Evolutionary conservation across 2,797 vertebrate species (phyloP).

Genomic region (Pipistrellus kuhlii): DNA sequence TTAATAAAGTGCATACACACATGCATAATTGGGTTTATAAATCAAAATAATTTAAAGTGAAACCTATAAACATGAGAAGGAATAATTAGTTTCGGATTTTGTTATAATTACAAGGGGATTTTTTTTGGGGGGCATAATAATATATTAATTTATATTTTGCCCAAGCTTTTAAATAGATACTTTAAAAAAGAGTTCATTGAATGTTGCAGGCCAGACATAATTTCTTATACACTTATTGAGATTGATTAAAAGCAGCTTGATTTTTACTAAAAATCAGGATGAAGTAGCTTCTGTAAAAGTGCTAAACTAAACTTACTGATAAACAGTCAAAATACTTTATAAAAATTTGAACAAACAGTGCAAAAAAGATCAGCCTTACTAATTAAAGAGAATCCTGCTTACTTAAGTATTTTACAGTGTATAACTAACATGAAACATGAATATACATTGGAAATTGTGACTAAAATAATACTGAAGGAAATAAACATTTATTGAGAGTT

Average conservation of each 20-base stretch:
- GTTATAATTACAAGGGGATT: not conserved
- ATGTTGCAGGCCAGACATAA: not conserved
- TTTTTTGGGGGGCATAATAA: not conserved
- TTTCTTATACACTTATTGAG: not conserved
- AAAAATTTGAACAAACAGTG: not conserved
- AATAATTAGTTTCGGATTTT: not conserved
- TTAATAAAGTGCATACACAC: not conserved
- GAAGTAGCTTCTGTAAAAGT: not conserved
- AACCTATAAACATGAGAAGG: not conserved
- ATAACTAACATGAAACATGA: not conserved
- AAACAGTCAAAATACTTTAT: not conserved
- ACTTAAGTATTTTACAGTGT: not conserved
- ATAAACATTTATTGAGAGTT: not conserved
- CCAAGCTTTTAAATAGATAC: not conserved
- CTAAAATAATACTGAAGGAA: not conserved
- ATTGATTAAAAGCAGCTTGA: not conserved
- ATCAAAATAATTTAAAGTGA: not conserved
- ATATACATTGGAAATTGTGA: not conserved
- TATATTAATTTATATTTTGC: constrained; percentile 1
- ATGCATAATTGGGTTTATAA: not conserved
- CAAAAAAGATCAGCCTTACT: not conserved
- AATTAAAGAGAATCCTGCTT: not conserved
- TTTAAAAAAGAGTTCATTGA: not conserved
- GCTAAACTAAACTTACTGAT: not conserved
- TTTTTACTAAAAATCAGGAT: not conserved